Base-by-base conservation (phyloP, 2,888 invertebrate species). In the Acanthosepion lycidas region DNA sequence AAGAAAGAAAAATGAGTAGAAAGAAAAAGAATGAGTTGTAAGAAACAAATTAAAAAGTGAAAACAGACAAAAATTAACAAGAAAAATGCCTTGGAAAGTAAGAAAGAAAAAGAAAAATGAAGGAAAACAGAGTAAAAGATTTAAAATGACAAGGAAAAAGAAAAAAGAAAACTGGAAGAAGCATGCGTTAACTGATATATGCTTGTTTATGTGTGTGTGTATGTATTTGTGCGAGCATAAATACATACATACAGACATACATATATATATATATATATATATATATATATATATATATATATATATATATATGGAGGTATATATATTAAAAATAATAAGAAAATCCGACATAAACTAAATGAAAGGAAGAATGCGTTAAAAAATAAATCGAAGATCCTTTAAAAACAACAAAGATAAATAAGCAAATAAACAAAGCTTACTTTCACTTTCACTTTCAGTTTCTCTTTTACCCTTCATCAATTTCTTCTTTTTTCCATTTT, bases 371-470 rank as follows among this genome's bases (percentile, higher is more conserved):
- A 78, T 78, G 78, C n/a, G 78, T 15, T 78, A 78, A 78, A 78
- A 33, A 78, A 78, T 78, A 78, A 78, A 78, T n/a, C 78, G n/a
- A n/a, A n/a, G 78, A n/a, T n/a, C n/a, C 78, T 78, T 78, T n/a
- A n/a, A 78, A 78, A 78, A 78, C n/a, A 78, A 78, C 78, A 78
- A 78, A n/a, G 78, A 78, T 33, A 78, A n/a, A 78, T 78, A 78
- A 78, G 33, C n/a, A 33, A 78, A 78, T 78, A 78, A 78, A n/a
- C 78, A 78, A 78, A 78, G 15, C n/a, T 12, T n/a, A 78, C 78
- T 78, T 78, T 78, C 78, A 78, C 18, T 78, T 78, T 18, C 8
- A 78, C n/a, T 78, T 78, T n/a, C n/a, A 15, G n/a, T n/a, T 15
- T n/a, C n/a, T n/a, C n/a, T n/a, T n/a, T 78, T 6, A 9, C 23